Percentiles rank a stretch among this genome's conserved stretches.
These are phyloP conservation scores for Fragum sueziense DNA, from an alignment of 2,888 invertebrate species.

Conservation along the genomic window DNA sequence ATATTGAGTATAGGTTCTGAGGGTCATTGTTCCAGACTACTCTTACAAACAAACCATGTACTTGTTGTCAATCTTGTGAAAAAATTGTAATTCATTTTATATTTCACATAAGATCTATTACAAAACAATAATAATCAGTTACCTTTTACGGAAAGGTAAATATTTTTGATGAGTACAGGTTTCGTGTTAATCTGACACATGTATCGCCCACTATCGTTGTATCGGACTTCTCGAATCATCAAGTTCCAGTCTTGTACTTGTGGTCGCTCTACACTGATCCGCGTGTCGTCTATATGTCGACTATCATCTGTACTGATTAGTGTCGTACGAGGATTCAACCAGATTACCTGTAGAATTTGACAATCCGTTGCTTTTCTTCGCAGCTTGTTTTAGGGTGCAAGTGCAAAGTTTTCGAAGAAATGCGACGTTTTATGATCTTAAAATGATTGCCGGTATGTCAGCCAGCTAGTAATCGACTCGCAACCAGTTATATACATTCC, in stretches of 20 bases:
- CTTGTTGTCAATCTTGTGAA: background rate
- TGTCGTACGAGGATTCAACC: conserved; percentile 74
- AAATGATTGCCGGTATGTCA: too few species aligned
- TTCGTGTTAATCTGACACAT: conserved; percentile 78
- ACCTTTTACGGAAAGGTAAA: conserved; percentile 77
- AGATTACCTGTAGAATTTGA: conserved; percentile 71
- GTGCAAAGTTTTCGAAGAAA: too few species aligned
- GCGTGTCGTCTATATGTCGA: conserved; percentile 77
- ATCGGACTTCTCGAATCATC: conserved; percentile 73
- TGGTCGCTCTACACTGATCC: conserved; percentile 77
- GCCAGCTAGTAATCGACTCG: too few species aligned
- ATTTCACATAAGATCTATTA: too few species aligned
- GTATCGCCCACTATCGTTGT: conserved; percentile 78
- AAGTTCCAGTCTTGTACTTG: conserved; percentile 78
- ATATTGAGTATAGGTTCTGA: too few species aligned
- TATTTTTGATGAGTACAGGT: conserved; percentile 73
- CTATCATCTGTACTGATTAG: conserved; percentile 75
- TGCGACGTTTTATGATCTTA: too few species aligned
- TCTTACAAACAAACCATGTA: background rate
- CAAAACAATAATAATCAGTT: conserved; percentile 24
- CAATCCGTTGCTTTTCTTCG: too few species aligned
- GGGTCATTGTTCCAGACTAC: too few species aligned
- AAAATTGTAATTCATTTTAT: too few species aligned
- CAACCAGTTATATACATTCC: too few species aligned
- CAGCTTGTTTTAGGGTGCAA: too few species aligned